Percentiles rank a stretch among this genome's conserved stretches.
phyloP scores from a whole-genome alignment of 2,113 vertebrate species.

The Hypocryptadius cinnamomeus region DNA sequence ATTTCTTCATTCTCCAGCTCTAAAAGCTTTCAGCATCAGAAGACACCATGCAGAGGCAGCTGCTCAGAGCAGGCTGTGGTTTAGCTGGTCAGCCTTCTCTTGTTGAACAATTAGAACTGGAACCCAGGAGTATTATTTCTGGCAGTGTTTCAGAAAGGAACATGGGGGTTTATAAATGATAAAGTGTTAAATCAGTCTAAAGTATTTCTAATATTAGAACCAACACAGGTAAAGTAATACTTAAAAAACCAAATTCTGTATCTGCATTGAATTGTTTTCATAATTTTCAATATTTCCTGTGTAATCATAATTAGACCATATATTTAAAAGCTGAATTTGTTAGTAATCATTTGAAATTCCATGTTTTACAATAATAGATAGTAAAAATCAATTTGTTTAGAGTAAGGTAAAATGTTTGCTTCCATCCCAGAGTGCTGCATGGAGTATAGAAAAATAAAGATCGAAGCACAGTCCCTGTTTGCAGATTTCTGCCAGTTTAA shows the following conservation, averaged over 20 bases:
- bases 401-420: background rate
- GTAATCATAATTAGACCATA: background rate
- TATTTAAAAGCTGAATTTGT: background rate
- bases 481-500: background rate
- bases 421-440: background rate
- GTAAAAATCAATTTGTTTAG: background rate
- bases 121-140: background rate
- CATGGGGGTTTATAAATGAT: background rate
- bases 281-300: background rate
- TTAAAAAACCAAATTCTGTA: background rate
- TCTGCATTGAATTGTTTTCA: background rate
- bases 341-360: background rate
- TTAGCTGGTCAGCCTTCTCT: background rate
- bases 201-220: background rate
- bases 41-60: background rate
- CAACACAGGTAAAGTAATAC: background rate
- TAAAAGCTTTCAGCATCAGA: background rate
- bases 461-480: background rate
- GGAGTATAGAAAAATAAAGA: background rate
- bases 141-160: background rate
- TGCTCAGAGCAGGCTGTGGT: background rate
- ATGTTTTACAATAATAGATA: background rate
- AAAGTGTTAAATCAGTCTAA: background rate
- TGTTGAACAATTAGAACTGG: conserved; percentile 11
- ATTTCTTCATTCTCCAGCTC: background rate